phyloP scores from a whole-genome alignment of 2,888 invertebrate species.

The Phaonia tiefii region DNA sequence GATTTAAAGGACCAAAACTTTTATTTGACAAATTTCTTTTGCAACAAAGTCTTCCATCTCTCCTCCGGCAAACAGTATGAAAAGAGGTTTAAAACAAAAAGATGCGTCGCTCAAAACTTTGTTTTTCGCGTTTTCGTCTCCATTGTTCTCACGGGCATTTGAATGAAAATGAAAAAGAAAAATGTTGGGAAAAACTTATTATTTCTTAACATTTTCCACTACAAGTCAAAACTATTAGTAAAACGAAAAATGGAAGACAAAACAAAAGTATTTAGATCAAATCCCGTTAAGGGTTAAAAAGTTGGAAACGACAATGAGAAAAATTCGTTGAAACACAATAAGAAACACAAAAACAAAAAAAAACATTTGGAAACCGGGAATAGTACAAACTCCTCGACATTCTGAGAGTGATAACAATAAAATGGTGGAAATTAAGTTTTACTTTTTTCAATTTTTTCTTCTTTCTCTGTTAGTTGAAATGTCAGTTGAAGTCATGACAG shows the following conservation, averaged over 20 bases:
- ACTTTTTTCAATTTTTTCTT: background rate
- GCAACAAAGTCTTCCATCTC: slow-evolving; percentile 5
- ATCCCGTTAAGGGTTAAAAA: slow-evolving; percentile 28
- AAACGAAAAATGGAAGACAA: slow-evolving; percentile 2
- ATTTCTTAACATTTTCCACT: slow-evolving; percentile 7
- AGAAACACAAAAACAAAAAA: background rate
- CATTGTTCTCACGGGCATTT: slow-evolving; percentile 25
- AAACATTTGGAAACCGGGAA: background rate
- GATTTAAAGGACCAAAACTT: slow-evolving; percentile 15
- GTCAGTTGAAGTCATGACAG: slow-evolving; percentile 36
- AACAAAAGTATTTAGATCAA: slow-evolving; percentile 19
- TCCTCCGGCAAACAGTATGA: background rate
- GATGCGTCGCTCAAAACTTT: slow-evolving; percentile 5
- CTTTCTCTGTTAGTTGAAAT: slow-evolving; percentile 20
- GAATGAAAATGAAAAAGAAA: slow-evolving; percentile 17
- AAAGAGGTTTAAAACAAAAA: background rate
- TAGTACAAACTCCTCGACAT: too few relatives aligned
- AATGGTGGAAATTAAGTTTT: slow-evolving; percentile 6
- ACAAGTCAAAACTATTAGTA: slow-evolving; percentile 30
- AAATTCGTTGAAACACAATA: too few relatives aligned
- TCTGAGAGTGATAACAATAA: slow-evolving; percentile 34
- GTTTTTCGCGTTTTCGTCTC: slow-evolving; percentile 7
- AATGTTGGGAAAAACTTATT: background rate
- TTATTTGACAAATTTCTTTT: background rate
- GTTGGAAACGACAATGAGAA: background rate